phyloP scores from a whole-genome alignment of 2,113 vertebrate genomes.

The Chaetodon trifascialis region DNA sequence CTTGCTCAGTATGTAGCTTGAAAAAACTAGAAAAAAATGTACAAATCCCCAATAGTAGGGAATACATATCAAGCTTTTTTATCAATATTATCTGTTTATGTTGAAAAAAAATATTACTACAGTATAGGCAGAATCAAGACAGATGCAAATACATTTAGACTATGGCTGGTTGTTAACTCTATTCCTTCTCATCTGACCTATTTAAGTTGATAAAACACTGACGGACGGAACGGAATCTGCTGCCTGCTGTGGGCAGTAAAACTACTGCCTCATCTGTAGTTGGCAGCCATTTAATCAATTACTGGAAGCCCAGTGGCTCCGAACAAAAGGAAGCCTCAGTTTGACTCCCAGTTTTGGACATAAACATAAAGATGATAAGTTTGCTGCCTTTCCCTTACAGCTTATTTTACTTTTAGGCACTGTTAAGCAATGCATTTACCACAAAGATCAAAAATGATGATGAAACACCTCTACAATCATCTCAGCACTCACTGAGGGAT shows the following conservation, averaged over 20 bases:
- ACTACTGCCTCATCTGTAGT: background rate
- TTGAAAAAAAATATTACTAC: too few species aligned
- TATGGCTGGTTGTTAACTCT: background rate
- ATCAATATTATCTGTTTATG: too few species aligned
- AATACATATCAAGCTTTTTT: too few species aligned
- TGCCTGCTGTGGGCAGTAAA: background rate
- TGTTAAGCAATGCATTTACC: background rate
- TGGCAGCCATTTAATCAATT: background rate
- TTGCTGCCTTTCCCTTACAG: background rate
- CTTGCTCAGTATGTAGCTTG: too few species aligned
- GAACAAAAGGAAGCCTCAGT: background rate
- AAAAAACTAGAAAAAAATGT: too few species aligned
- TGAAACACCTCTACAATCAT: slow-evolving; percentile 6
- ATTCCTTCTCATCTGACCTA: too few species aligned
- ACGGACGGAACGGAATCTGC: too few species aligned
- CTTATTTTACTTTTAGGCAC: background rate
- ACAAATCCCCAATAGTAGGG: too few species aligned
- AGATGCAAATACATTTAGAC: background rate
- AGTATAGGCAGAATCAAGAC: background rate
- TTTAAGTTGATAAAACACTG: background rate
- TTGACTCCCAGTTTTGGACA: rapidly evolving
- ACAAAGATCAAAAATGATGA: background rate
- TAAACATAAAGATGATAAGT: background rate
- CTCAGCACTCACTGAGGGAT: background rate
- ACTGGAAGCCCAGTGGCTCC: background rate